Conservation (phyloP, 2,113 vertebrate genomes). For the human (Homo sapiens) region GRCh38 chrX:107372501-107373000, state of each 20-base stretch:
- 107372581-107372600: slow-evolving; percentile 26
- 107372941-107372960: not conserved
- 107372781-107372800: slow-evolving; percentile 25
- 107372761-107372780: slow-evolving; percentile 15
- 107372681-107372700: slow-evolving; percentile 38
- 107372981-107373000: not conserved
- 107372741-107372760: not conserved
- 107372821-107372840: not conserved
- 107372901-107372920: not conserved
- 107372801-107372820: not conserved
- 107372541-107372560: slow-evolving; percentile 47
- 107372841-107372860: not conserved
- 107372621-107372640: slow-evolving; percentile 39
- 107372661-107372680: not conserved
- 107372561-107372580: slow-evolving; percentile 48
- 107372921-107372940: not conserved
- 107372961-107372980: slow-evolving; percentile 32
- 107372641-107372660: slow-evolving; percentile 53
- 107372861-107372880: not conserved
- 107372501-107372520: slow-evolving; percentile 38
- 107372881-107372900: not conserved
- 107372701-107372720: not conserved
- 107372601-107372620: slow-evolving; percentile 57
- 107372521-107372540: slow-evolving; percentile 19
- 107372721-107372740: slow-evolving; percentile 4